These are phyloP conservation scores for human (Homo sapiens) DNA, from an alignment of 2,113 vertebrate species.

Conservation along the genomic window GRCh38 chr13:55480001-55480500, in stretches of 20 bases:
- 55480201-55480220: slow-evolving; percentile 13
- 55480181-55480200: neutral
- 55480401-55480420: slow-evolving; percentile 21
- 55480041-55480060: neutral
- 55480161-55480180: neutral
- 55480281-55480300: neutral
- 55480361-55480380: neutral
- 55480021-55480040: neutral
- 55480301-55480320: neutral
- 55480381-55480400: slow-evolving; percentile 40
- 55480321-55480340: neutral
- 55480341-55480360: neutral
- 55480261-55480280: neutral
- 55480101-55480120: neutral
- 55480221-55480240: neutral
- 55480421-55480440: slow-evolving; percentile 52
- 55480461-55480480: slow-evolving; percentile 52
- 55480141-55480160: neutral
- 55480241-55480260: neutral
- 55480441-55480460: slow-evolving; percentile 63
- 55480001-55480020: neutral
- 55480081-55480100: neutral
- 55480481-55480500: slow-evolving; percentile 41
- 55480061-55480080: neutral
- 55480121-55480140: neutral